Conservation (phyloP, 2,888 invertebrate genomes). For the Bellardia pandia region DNA sequence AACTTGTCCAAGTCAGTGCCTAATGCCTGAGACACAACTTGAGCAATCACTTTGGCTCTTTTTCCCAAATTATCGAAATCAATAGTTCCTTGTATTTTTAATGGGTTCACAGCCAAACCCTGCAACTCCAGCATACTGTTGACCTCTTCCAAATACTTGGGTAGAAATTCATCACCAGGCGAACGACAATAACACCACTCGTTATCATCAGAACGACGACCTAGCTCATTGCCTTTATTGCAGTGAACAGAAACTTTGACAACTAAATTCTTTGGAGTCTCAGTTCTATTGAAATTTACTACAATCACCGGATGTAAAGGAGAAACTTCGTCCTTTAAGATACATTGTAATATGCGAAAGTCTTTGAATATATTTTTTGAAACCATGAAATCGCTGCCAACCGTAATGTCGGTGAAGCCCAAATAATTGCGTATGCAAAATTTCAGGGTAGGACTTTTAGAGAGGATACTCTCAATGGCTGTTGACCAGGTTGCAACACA, state of each 20-base stretch:
- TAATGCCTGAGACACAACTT: constrained; percentile 84
- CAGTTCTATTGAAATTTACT: constrained; percentile 79
- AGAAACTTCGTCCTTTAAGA: constrained; percentile 79
- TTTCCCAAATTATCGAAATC: constrained; percentile 80
- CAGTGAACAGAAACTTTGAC: constrained; percentile 74
- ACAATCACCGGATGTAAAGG: constrained; percentile 79
- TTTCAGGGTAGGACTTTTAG: constrained; percentile 87
- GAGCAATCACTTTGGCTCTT: constrained; percentile 83
- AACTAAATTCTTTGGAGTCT: constrained; percentile 67
- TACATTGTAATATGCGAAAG: constrained; percentile 77
- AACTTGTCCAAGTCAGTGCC: constrained; percentile 75
- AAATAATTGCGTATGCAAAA: constrained; percentile 87
- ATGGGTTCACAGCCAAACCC: constrained; percentile 77
- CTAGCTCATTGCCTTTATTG: constrained; percentile 23
- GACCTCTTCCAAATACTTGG: constrained; percentile 76
- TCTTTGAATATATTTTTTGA: constrained; percentile 79
- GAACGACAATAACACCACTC: constrained; percentile 80
- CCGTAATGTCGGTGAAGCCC: constrained; percentile 86
- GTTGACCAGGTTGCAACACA: constrained; percentile 86
- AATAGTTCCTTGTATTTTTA: constrained; percentile 75
- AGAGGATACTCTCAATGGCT: constrained; percentile 86
- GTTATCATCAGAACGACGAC: background rate
- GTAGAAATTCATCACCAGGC: constrained; percentile 77
- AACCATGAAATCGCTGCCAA: constrained; percentile 80
- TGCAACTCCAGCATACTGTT: constrained; percentile 75